Evolutionary conservation across 1,140 invertebrate species (phyloP).

Genomic region (Condylostylus longicornis): DNA sequence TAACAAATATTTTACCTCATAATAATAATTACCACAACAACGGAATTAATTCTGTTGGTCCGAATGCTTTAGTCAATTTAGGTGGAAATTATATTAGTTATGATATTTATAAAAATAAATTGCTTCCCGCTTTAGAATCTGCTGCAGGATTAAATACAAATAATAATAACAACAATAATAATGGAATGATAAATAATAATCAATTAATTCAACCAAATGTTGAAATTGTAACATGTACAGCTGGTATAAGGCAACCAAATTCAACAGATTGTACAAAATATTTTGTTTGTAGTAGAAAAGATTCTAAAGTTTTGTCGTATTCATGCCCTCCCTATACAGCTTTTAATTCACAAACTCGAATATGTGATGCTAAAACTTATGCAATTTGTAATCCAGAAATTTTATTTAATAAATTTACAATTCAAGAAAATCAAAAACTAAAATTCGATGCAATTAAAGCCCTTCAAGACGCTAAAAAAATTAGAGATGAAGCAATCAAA

Average conservation of each 20-base stretch:
- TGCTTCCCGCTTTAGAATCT: conserved; percentile 20
- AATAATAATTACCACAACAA: conserved; percentile 9
- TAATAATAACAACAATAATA: too few species aligned
- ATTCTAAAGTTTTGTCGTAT: conserved; percentile 31
- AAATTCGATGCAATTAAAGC: conserved; percentile 23
- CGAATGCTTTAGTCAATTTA: conserved; percentile 18
- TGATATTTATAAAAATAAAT: conserved; percentile 26
- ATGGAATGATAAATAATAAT: too few species aligned
- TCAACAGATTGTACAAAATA: conserved; percentile 36
- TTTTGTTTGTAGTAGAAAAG: conserved; percentile 35
- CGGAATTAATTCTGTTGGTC: neutral
- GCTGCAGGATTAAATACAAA: too few species aligned
- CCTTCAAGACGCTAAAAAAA: conserved; percentile 21
- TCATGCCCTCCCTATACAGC: conserved; percentile 35
- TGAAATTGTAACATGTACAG: conserved; percentile 32
- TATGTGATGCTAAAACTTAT: conserved; percentile 33
- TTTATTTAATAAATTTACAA: conserved; percentile 12
- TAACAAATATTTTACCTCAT: conserved; percentile 3
- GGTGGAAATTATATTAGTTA: conserved; percentile 27
- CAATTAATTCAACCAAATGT: too few species aligned
- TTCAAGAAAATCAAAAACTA: conserved; percentile 18
- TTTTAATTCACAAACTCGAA: conserved; percentile 33
- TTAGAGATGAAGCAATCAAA: conserved; percentile 19
- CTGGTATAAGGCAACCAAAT: conserved; percentile 34
- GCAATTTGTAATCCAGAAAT: conserved; percentile 19